These are phyloP conservation scores for Taenaris catops DNA, from an alignment of 2,888 invertebrate species.

Conservation along the genomic window DNA sequence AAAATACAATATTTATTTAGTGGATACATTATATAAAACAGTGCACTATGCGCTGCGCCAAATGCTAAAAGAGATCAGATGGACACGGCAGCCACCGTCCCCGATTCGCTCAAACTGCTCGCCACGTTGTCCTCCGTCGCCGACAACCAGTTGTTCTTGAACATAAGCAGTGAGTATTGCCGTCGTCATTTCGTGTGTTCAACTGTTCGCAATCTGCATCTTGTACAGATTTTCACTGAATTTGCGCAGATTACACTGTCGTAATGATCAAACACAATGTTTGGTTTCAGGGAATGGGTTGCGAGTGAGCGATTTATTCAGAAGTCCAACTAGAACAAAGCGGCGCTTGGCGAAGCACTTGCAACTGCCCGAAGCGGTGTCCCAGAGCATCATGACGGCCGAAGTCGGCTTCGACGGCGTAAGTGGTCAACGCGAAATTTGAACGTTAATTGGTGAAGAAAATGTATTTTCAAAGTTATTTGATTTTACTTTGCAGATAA, in stretches of 20 bases:
- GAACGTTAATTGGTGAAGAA: too few species aligned
- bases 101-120: constrained; percentile 71
- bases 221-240: too few species aligned
- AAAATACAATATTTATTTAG: too few species aligned
- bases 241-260: too few species aligned
- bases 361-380: constrained; percentile 44
- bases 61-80: too few species aligned
- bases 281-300: constrained; percentile 71
- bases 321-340: constrained; percentile 57
- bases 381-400: constrained; percentile 61
- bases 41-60: too few species aligned
- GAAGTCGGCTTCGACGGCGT: constrained; percentile 74
- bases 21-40: too few species aligned
- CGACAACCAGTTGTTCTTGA: constrained; percentile 70
- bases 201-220: too few species aligned
- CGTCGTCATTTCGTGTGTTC: not conserved
- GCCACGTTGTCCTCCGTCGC: constrained; percentile 74
- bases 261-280: constrained; percentile 1
- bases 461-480: too few species aligned
- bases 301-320: constrained; percentile 68
- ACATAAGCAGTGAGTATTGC: constrained; percentile 63
- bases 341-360: constrained; percentile 51
- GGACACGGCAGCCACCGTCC: constrained; percentile 60
- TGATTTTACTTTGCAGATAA: constrained; percentile 52
- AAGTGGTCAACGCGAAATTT: too few species aligned